Base-by-base conservation (phyloP, 35 echinoderm and acorn worm species). In the Ophioderma brevispina region DNA sequence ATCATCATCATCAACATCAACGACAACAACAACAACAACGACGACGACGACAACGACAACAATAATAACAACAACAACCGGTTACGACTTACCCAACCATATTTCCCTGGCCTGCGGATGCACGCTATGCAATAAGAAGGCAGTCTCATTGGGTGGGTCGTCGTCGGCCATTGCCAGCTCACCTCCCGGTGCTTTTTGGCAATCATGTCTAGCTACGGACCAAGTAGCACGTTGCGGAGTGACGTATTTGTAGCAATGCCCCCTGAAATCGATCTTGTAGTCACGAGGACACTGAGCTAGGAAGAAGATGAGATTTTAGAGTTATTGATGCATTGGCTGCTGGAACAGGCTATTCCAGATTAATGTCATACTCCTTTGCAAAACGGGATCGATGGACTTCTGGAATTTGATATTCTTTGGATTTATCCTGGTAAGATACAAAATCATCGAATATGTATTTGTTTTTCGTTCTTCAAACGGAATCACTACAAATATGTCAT, bases 271-370 rank as follows among this genome's bases (percentile, higher is more conserved):
- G 25, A 63, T 52, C 10, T 31, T 28, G 21, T 64, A 85, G 35
- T 55, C 83, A 37, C 83, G 83, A 36, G 83, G 83, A 85, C 83
- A 85, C 46, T 85, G 83, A 34, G 83, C 83, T 85, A 59, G 81
- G 63, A 85, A 35, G 63, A 85, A 85, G 19, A 64, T 21, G 23
- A 63, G 32, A 46, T 46, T 46, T 46, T 46, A 46, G 41, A 46
- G 41, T 46, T 46, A 46, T 8, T 46, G n/a, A n/a, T n/a, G n/a
- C n/a, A n/a, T n/a, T n/a, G n/a, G n/a, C n/a, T n/a, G n/a, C n/a
- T n/a, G n/a, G n/a, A n/a, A n/a, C n/a, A n/a, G n/a, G n/a, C n/a
- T n/a, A n/a, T n/a, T n/a, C n/a, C n/a, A n/a, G n/a, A n/a, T n/a
- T n/a, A n/a, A n/a, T n/a, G n/a, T n/a, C n/a, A n/a, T n/a, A n/a